Evolutionary conservation across 1,140 invertebrate species (phyloP), one percentile per base, ranked within the genome.

Genomic region (Coboldia fuscipes): DNA sequence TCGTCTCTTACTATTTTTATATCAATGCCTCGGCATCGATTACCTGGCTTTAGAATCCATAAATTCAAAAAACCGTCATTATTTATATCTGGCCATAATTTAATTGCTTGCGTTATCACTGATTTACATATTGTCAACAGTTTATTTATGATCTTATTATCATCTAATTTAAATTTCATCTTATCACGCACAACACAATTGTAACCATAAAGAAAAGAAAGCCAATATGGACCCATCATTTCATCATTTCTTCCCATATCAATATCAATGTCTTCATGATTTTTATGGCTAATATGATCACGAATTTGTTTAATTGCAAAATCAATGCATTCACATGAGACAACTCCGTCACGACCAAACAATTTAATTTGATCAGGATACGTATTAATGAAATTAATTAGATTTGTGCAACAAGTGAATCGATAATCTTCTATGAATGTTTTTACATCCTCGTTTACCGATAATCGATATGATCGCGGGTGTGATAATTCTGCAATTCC

Each of bases 41-140:
- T 68, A 8, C 72, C 75, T 4, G 85, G 85, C 55, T 92, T 92
- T 26, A 89, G 63, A 39, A 90, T 88, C 84, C 85, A 89, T 36
- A 85, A 69, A 56, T 88, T 85, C 43, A 69, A 66, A 29, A 61
- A 61, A 4, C 81, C 81, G 56, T 84, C 83, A 38, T 74, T 61
- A 16, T 69, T 57, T 30, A 72, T 56, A 46, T 78, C 70, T 3
- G 74, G 68, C 54, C 71, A 72, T 41, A 63, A 58, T 26, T 54
- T 60, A 37, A 61, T 54, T 30, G 78, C 58, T 42, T 65, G 60
- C 26, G 65, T 58, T 15, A 82, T 46, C 26, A 68, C 50, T 38
- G 55, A 57, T 39, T 56, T 57, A 2, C 62, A 59, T 39, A 62
- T 57, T 17, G 57, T 50, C 34, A 65, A 46, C 34, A 57, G 38